Evolutionary conservation across 2,888 invertebrate genomes (phyloP), one percentile per base, ranked within the genome.

Genomic region (Eupithecia subfuscata): DNA sequence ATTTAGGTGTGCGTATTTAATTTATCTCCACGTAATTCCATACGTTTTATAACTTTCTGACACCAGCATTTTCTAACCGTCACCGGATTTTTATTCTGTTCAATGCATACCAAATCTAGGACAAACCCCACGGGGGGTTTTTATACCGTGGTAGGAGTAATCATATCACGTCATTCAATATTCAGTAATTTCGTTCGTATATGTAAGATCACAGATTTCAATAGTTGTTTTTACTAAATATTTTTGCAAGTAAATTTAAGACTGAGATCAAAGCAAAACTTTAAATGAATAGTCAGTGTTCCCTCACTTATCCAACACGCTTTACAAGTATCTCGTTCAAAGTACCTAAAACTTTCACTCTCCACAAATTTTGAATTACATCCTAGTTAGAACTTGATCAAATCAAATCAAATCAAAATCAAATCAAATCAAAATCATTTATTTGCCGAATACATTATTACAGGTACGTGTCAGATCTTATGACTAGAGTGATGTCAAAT

Each of bases 61-160:
- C 22, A 65, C 40, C 12, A n/a, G 8, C 16, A 64, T 64, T 64
- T 18, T 18, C 18, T 3, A 4, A 34, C 12, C 6, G 18, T 64
- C 30, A 30, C 30, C 7, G 1, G 34, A 64, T 64, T 40, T 68
- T 40, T 9, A 14, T 40, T 68, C 37, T 3, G 9, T 22, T 40
- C 12, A 68, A 22, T 43, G 40, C 68, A 68, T 43, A 68, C 22
- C 2, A 79, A 81, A 78, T 84, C 82, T 25, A 82, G 65, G 0
- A 83, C 83, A 11, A 67, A 9, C 18, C 83, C 81, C 83, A 81
- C 78, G 34, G 81, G 63, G 69, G 78, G 45, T 68, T 68, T 68
- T 60, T 80, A n/a, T 80, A 80, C 8, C 83, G 81, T 25, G 75
- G 34, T 18, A 67, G 37, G 60, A 60, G 60, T 60, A 60, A 60